phyloP scores from a whole-genome alignment of 2,113 vertebrate species.

The Cygnus atratus region DNA sequence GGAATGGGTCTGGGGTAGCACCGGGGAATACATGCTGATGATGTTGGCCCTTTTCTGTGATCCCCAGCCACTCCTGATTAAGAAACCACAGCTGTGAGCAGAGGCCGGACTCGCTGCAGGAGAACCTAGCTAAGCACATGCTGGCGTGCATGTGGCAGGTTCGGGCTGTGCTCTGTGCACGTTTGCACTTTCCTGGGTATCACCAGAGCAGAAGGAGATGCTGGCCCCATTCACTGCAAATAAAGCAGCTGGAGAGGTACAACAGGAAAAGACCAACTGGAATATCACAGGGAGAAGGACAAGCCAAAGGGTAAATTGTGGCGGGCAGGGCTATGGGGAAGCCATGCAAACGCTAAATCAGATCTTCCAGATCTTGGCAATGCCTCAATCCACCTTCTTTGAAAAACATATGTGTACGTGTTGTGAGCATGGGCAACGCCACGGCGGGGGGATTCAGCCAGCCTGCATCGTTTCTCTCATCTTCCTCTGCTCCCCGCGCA shows the following conservation, averaged over 20 bases:
- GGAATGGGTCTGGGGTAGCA: neutral
- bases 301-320: neutral
- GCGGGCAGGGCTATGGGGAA: neutral
- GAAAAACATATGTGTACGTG: neutral
- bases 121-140: neutral
- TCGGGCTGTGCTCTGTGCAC: neutral
- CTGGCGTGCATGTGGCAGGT: fast-evolving
- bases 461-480: neutral
- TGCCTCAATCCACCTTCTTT: neutral
- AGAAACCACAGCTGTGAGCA: neutral
- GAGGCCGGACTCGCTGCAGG: neutral
- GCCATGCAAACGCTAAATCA: neutral
- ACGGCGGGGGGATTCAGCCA: neutral
- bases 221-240: neutral
- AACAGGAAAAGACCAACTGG: neutral
- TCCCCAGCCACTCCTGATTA: neutral
- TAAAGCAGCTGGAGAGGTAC: neutral
- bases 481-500: neutral
- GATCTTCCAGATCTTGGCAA: neutral
- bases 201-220: neutral
- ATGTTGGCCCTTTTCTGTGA: neutral
- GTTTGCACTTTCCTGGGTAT: neutral
- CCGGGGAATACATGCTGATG: fast-evolving
- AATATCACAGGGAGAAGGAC: neutral
- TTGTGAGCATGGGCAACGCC: neutral